Percentiles rank a stretch among this genome's conserved stretches.
Evolutionary conservation across 2,113 vertebrate genomes (phyloP).

Genomic region (Micronycteris hirsuta): DNA sequence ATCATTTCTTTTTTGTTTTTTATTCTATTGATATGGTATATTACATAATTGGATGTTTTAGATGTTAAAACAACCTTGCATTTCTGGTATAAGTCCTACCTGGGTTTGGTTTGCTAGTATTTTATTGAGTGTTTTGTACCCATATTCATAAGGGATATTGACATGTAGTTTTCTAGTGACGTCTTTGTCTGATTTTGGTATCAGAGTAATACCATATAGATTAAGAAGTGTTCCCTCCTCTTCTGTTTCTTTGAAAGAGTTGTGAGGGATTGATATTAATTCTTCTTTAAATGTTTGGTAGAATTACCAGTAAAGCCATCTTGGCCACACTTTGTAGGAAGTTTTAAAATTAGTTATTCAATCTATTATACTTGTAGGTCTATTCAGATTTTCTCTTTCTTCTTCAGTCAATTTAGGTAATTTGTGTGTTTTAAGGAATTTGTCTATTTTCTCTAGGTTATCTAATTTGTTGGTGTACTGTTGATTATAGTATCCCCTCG

Average conservation of each 20-base stretch:
- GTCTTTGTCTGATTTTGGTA: neutral
- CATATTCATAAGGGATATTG: neutral
- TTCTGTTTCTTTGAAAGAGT: neutral
- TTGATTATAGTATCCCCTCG: neutral
- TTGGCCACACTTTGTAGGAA: neutral
- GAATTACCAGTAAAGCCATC: neutral
- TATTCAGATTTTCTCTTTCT: neutral
- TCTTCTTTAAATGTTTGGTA: neutral
- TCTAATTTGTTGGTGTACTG: neutral
- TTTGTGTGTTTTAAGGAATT: neutral
- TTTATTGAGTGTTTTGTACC: neutral
- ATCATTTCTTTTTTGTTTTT: too few relatives aligned
- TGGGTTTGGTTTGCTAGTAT: neutral
- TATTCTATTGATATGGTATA: too few relatives aligned
- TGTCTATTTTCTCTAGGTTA: neutral
- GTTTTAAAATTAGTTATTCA: conserved; percentile 10
- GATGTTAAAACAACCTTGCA: too few relatives aligned
- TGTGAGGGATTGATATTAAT: neutral
- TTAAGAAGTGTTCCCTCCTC: neutral
- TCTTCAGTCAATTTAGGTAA: neutral
- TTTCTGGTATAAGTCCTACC: too few relatives aligned
- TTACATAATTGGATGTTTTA: too few relatives aligned
- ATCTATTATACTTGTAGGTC: neutral
- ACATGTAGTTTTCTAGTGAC: neutral
- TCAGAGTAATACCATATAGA: neutral